Conservation (phyloP, 2,797 vertebrate genomes). For the Channa striata region DNA sequence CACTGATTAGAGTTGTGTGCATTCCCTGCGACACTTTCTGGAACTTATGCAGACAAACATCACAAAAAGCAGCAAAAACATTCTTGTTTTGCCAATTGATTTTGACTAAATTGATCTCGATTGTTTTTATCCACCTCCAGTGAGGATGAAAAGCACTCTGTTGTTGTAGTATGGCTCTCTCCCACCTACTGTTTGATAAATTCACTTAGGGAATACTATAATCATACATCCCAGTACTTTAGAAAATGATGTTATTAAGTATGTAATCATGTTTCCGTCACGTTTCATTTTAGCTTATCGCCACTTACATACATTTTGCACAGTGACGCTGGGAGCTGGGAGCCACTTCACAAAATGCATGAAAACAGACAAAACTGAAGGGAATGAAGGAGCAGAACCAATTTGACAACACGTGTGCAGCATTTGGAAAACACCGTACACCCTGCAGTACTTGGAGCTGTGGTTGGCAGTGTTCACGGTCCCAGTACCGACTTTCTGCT, state of each 20-base stretch:
- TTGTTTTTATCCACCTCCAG: conserved; percentile 73
- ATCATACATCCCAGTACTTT: conserved; percentile 42
- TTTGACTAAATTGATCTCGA: conserved; percentile 42
- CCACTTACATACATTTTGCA: neutral
- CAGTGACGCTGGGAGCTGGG: conserved; percentile 22
- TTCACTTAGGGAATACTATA: conserved; percentile 37
- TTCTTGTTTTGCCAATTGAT: conserved; percentile 43
- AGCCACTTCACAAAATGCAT: conserved; percentile 9
- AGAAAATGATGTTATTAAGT: conserved; percentile 35
- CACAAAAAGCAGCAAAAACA: conserved; percentile 45
- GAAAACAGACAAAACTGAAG: conserved; percentile 12
- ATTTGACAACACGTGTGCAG: neutral
- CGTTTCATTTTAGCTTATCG: conserved; percentile 46
- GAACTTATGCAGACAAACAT: conserved; percentile 39
- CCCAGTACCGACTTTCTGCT: no score
- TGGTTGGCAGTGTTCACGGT: neutral
- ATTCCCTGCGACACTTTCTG: conserved; percentile 40
- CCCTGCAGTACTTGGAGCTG: neutral
- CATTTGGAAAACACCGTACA: neutral
- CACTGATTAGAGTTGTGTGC: conserved; percentile 37
- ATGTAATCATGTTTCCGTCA: conserved; percentile 31
- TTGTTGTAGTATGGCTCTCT: conserved; percentile 71
- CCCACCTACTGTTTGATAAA: conserved; percentile 60
- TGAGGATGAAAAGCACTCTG: conserved; percentile 43
- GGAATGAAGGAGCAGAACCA: neutral